A percentile compares a stretch with the other conserved stretches of the same genome.
phyloP scores from a whole-genome alignment of 1,140 invertebrate species.

The Homarus americanus region DNA sequence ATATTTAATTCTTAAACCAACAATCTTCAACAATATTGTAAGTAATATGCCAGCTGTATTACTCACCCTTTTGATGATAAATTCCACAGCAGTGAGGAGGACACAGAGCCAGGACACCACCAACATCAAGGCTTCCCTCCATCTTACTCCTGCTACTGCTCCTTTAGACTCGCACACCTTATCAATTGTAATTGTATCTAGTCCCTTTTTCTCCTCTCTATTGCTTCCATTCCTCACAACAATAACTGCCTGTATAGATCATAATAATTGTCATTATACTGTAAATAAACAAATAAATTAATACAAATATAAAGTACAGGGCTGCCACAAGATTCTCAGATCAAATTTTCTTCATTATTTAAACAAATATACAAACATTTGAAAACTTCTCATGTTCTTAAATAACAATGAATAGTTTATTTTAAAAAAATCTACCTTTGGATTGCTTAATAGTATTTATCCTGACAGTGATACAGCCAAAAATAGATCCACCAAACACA shows the following conservation, averaged over 20 bases:
- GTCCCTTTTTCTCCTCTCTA: not conserved
- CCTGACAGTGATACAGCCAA: too few relatives aligned
- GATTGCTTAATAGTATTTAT: too few relatives aligned
- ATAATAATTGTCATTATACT: not conserved
- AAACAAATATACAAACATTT: too few relatives aligned
- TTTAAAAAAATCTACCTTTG: too few relatives aligned
- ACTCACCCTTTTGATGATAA: constrained; percentile 57
- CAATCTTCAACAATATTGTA: not conserved
- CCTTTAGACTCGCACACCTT: not conserved
- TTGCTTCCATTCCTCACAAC: not conserved
- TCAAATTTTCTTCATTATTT: too few relatives aligned
- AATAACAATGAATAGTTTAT: too few relatives aligned
- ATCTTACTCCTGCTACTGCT: not conserved
- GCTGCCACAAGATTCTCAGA: too few relatives aligned
- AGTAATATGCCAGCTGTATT: not conserved
- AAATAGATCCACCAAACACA: too few relatives aligned
- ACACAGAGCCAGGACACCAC: constrained; percentile 54
- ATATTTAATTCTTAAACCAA: too few relatives aligned
- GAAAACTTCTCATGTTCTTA: too few relatives aligned
- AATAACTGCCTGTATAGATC: constrained; percentile 18
- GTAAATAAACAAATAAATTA: not conserved
- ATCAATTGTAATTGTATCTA: not conserved
- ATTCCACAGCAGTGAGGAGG: constrained; percentile 53
- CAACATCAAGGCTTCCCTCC: constrained; percentile 33
- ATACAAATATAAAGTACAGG: not conserved